Evolutionary conservation across 2,888 invertebrate genomes (phyloP), one percentile per base, ranked within the genome.

Genomic region (Stenotaenia linearis): DNA sequence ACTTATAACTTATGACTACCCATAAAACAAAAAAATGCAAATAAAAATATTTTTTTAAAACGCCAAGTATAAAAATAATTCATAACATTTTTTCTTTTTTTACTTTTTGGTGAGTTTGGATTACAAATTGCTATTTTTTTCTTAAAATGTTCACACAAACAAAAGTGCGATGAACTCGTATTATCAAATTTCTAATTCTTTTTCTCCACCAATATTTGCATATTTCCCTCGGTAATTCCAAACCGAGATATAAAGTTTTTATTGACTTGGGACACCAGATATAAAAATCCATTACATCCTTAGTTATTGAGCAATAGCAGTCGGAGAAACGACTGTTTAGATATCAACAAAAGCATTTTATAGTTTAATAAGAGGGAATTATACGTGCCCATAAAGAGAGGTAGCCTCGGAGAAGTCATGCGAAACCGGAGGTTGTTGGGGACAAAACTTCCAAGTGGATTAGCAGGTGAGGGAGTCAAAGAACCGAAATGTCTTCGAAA

Each of bases 321-420:
- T 15, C 5, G 12, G 69, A 25, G 10, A 12, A 4, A 25, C 61
- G 25, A 69, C 25, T 18, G 7, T 50, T 18, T 2, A n/a, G 50
- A 18, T 21, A 50, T 50, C 50, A 69, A 69, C 69, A 28, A 12
- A 69, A 69, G 25, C 25, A 25, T 28, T 69, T 69, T 69, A 69
- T 28, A 28, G 28, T 69, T 69, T 69, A 69, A 69, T 69, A 69
- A 69, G 69, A 69, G 69, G 69, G 28, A 69, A 69, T n/a, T 25
- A 69, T 28, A 28, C 7, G 69, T 69, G 25, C 69, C 23, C 25
- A 69, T 25, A 69, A 45, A 45, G 12, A 28, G 69, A 28, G 69
- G 69, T 69, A 69, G 69, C 69, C 28, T n/a, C 50, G 15, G n/a
- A 9, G 25, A 69, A 69, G 25, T 69, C 69, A 28, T 1, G 69